These are phyloP conservation scores for Agrotis ipsilon DNA, from an alignment of 2,888 invertebrate species.

Conservation along the genomic window DNA sequence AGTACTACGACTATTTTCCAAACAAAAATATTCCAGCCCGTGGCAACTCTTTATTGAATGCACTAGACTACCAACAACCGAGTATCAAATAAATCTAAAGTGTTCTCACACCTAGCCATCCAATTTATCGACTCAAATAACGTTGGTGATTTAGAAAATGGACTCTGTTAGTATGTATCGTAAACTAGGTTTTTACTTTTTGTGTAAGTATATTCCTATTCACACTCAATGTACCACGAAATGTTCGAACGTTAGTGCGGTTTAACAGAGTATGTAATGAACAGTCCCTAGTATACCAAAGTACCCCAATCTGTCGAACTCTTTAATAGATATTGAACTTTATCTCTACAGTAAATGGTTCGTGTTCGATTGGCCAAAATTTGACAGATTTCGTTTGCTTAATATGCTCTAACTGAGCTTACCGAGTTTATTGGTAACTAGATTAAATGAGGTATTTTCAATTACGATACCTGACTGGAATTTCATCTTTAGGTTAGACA, in stretches of 20 bases:
- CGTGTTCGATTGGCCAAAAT: too few relatives aligned
- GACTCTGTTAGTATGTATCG: constrained; percentile 41
- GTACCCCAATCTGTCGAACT: too few relatives aligned
- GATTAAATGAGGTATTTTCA: background rate
- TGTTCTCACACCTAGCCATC: constrained; percentile 43
- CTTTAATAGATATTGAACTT: too few relatives aligned
- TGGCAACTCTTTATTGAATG: constrained; percentile 39
- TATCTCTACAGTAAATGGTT: too few relatives aligned
- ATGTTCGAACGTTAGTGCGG: constrained; percentile 10
- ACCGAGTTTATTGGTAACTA: background rate
- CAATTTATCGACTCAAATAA: constrained; percentile 59
- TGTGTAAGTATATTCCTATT: constrained; percentile 35
- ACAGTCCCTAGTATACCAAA: too few relatives aligned
- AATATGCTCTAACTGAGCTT: background rate
- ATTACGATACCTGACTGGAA: background rate
- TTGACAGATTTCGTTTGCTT: too few relatives aligned
- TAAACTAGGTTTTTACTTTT: constrained; percentile 46
- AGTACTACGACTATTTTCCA: constrained; percentile 13
- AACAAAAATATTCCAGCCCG: constrained; percentile 23
- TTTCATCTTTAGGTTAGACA: background rate
- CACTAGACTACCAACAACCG: constrained; percentile 11
- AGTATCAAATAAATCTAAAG: constrained; percentile 51
- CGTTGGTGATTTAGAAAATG: constrained; percentile 55
- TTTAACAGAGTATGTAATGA: background rate
- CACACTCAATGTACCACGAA: constrained; percentile 36